Conservation (phyloP, 92 coral and sea anemone genomes). For the Plumapathes pennacea region DNA sequence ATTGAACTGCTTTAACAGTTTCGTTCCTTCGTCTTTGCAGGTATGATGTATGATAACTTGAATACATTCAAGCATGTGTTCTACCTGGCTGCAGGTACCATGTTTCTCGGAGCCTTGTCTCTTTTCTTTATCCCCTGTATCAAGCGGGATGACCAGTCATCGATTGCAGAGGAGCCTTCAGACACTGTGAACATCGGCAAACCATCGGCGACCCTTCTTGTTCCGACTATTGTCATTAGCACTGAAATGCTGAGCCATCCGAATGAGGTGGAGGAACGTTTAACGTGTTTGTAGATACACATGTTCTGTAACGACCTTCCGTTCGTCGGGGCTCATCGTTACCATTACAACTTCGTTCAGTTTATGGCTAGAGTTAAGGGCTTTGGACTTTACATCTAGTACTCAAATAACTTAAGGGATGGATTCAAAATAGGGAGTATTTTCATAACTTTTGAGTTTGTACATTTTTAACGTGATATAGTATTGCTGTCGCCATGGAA, state of each 20-base stretch:
- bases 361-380: too few species aligned
- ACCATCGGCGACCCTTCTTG: conserved; percentile 15
- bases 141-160: conserved; percentile 7
- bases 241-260: conserved; percentile 4
- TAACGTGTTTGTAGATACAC: conserved; percentile 19
- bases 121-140: conserved; percentile 49
- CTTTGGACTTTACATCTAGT: too few species aligned
- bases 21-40: conserved; percentile 9
- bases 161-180: conserved; percentile 11
- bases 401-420: too few species aligned
- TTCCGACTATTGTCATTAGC: conserved; percentile 14
- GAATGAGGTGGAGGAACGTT: conserved; percentile 9
- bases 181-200: conserved; percentile 18
- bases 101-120: conserved; percentile 68
- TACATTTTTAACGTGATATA: too few species aligned
- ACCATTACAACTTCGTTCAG: too few species aligned
- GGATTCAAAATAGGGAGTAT: too few species aligned
- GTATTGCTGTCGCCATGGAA: too few species aligned
- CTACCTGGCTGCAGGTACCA: conserved; percentile 81
- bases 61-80: conserved; percentile 74
- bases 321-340: too few species aligned
- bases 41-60: conserved; percentile 65
- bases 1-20: too few species aligned
- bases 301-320: too few species aligned
- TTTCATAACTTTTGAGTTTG: too few species aligned